Evolutionary conservation across 2,113 vertebrate genomes (phyloP).

Genomic region (Lethenteron reissneri): DNA sequence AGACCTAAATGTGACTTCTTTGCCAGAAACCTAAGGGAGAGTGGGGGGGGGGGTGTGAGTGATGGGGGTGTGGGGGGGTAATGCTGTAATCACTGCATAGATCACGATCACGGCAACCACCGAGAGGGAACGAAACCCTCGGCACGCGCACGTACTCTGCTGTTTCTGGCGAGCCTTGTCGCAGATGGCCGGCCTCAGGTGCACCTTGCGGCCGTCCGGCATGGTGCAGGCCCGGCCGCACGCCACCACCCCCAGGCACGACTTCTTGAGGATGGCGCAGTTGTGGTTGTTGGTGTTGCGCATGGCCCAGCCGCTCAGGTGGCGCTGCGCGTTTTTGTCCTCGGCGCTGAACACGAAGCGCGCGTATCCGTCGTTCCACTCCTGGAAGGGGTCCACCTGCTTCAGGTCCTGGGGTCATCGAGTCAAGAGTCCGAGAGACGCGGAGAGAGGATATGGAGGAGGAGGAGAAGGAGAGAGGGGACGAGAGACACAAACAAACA

Average conservation of each 20-base stretch:
- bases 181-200: constrained; percentile 41
- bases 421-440: too few relatives aligned
- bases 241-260: constrained; percentile 39
- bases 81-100: constrained; percentile 8
- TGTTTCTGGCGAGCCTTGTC: constrained; percentile 47
- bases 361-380: constrained; percentile 36
- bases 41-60: too few relatives aligned
- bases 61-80: too few relatives aligned
- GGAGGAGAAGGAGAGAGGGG: too few relatives aligned
- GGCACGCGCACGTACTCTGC: constrained; percentile 23
- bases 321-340: constrained; percentile 35
- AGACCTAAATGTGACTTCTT: too few relatives aligned
- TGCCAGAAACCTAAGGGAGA: too few relatives aligned
- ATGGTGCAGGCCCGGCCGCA: constrained; percentile 23
- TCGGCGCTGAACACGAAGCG: constrained; percentile 33
- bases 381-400: constrained; percentile 32
- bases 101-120: too few relatives aligned
- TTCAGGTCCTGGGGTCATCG: too few relatives aligned
- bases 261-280: constrained; percentile 42
- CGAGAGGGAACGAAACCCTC: too few relatives aligned
- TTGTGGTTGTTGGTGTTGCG: constrained; percentile 54
- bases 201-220: constrained; percentile 26
- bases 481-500: too few relatives aligned
- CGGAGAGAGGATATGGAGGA: too few relatives aligned
- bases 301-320: constrained; percentile 51